Percentiles rank a stretch among this genome's conserved stretches.
phyloP scores from a whole-genome alignment of 2,888 invertebrate genomes.

The Dynastes maya region DNA sequence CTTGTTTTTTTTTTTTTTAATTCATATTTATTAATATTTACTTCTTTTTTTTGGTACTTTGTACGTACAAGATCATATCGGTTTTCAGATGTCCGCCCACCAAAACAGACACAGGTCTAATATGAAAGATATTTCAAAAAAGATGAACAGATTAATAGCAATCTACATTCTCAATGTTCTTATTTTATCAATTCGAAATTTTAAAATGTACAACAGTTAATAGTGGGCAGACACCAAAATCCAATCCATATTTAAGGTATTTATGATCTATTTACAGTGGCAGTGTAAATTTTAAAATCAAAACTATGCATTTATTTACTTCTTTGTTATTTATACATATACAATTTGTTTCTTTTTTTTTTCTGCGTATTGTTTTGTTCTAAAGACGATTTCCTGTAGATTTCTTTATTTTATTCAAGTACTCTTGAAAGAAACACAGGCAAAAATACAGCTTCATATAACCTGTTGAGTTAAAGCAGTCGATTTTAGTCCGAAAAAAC shows the following conservation, averaged over 20 bases:
- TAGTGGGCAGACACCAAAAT: slow-evolving; percentile 50
- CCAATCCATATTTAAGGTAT: slow-evolving; percentile 51
- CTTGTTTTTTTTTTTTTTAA: slow-evolving; percentile 51
- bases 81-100: slow-evolving; percentile 58
- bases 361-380: not conserved
- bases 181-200: too few species aligned
- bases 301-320: slow-evolving; percentile 17
- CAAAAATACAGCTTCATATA: slow-evolving; percentile 49
- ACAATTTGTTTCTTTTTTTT: not conserved
- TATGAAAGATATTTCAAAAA: not conserved
- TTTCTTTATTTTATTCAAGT: slow-evolving; percentile 16
- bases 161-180: not conserved
- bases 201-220: too few species aligned
- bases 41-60: slow-evolving; percentile 66
- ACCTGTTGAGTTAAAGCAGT: too few species aligned
- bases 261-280: slow-evolving; percentile 50
- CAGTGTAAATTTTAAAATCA: slow-evolving; percentile 51
- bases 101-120: not conserved
- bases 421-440: slow-evolving; percentile 20
- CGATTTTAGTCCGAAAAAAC: too few species aligned
- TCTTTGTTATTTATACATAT: slow-evolving; percentile 6
- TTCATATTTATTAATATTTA: slow-evolving; percentile 35
- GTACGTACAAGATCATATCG: slow-evolving; percentile 69
- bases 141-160: not conserved
- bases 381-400: not conserved